phyloP scores from a whole-genome alignment of 2,797 vertebrate genomes.

The Lates japonicus region DNA sequence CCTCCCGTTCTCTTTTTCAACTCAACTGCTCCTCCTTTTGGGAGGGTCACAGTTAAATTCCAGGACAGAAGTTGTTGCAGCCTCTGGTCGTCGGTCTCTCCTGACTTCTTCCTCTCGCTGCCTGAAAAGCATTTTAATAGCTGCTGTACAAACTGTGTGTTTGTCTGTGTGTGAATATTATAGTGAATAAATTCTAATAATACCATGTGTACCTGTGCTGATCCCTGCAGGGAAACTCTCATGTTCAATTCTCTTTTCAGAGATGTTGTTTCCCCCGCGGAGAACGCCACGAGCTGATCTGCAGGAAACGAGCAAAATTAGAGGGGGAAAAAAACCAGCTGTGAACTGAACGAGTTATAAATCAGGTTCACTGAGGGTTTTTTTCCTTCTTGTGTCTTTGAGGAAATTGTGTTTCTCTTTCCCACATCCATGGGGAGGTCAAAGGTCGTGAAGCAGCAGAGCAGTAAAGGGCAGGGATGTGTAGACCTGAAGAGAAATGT shows the following conservation, averaged over 20 bases:
- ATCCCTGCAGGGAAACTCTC: constrained; percentile 48
- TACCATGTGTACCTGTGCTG: constrained; percentile 32
- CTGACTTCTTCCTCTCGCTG: constrained; percentile 3
- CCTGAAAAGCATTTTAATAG: constrained; percentile 36
- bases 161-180: constrained; percentile 36
- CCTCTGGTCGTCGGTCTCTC: too few species aligned
- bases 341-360: not conserved
- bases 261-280: constrained; percentile 10
- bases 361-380: not conserved
- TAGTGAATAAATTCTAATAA: constrained; percentile 53
- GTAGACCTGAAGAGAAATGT: not conserved
- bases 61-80: too few species aligned
- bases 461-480: constrained; percentile 8
- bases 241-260: constrained; percentile 44
- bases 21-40: too few species aligned
- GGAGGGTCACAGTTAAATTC: too few species aligned
- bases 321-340: constrained; percentile 3
- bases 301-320: constrained; percentile 34
- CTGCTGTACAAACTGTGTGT: constrained; percentile 1
- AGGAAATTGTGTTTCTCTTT: constrained; percentile 4
- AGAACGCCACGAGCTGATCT: constrained; percentile 28
- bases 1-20: too few species aligned
- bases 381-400: not conserved
- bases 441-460: constrained; percentile 1
- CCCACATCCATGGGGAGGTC: not conserved